phyloP scores from a whole-genome alignment of 2,797 vertebrate genomes.

The Momotus momota region DNA sequence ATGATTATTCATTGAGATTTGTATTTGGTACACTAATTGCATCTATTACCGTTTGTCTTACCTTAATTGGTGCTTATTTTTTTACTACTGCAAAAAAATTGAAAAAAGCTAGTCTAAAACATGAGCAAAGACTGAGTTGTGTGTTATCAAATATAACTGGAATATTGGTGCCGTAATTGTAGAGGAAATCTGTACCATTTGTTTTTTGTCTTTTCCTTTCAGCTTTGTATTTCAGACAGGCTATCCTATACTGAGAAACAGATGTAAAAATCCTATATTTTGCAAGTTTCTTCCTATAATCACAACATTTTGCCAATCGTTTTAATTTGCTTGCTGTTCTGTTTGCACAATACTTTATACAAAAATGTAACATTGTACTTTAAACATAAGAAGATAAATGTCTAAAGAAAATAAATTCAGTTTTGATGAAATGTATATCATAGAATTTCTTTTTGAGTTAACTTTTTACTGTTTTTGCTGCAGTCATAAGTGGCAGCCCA shows the following conservation, averaged over 20 bases:
- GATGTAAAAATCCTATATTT: neutral
- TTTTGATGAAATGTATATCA: neutral
- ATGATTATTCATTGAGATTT: slow-evolving; percentile 42
- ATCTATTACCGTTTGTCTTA: slow-evolving; percentile 47
- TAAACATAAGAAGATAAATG: neutral
- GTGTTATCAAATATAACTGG: neutral
- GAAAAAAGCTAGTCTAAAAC: neutral
- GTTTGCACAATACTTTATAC: neutral
- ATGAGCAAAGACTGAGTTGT: neutral
- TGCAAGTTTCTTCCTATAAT: neutral
- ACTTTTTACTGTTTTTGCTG: neutral
- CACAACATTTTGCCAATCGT: neutral
- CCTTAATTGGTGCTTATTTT: neutral
- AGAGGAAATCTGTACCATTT: neutral
- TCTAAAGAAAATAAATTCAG: neutral
- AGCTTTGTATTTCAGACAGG: neutral
- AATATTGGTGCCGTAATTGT: neutral
- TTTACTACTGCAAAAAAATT: slow-evolving; percentile 38
- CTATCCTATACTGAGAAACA: neutral
- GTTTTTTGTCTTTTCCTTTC: neutral
- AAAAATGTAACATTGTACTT: neutral
- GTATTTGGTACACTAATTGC: slow-evolving; percentile 41
- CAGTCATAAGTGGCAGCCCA: neutral
- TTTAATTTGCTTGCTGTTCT: neutral
- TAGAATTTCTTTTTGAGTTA: neutral